These are phyloP conservation scores for Clarias fuscus DNA, from an alignment of 2,797 vertebrate species.

Conservation along the genomic window DNA sequence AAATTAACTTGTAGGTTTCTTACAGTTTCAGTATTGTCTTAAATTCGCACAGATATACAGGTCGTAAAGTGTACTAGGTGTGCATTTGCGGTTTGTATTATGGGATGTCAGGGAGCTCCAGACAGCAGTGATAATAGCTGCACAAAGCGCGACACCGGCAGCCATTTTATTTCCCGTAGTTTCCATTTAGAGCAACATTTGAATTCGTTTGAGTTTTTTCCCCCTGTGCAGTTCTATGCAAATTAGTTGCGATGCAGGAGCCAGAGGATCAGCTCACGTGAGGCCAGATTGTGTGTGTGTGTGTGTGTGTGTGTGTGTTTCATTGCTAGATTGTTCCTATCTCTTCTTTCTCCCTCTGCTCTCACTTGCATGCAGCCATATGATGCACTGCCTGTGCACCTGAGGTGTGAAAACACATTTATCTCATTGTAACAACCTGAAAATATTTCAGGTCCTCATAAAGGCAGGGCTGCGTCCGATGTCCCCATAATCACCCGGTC, in stretches of 20 bases:
- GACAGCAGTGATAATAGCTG: background rate
- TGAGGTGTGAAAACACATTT: background rate
- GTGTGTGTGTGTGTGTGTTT: background rate
- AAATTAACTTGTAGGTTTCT: background rate
- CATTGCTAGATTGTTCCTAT: background rate
- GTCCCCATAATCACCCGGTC: background rate
- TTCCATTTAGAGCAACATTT: constrained; percentile 6
- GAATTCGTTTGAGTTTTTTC: background rate
- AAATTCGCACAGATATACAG: too few species aligned
- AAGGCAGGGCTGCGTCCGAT: background rate
- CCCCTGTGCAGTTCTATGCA: background rate
- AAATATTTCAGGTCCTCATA: background rate
- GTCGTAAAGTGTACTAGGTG: too few species aligned
- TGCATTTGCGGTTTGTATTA: background rate
- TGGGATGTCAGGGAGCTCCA: background rate
- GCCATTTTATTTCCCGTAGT: background rate
- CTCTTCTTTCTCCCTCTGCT: background rate
- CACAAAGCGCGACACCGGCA: background rate
- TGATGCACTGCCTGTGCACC: background rate
- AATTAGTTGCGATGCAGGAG: background rate
- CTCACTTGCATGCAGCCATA: background rate
- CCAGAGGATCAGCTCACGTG: background rate
- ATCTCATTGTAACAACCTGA: background rate
- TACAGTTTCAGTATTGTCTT: background rate
- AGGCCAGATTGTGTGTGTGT: background rate